Percentiles rank a stretch among this genome's conserved stretches.
These are phyloP conservation scores for Hyperopisus bebe DNA, from an alignment of 2,113 vertebrate species.

Conservation along the genomic window DNA sequence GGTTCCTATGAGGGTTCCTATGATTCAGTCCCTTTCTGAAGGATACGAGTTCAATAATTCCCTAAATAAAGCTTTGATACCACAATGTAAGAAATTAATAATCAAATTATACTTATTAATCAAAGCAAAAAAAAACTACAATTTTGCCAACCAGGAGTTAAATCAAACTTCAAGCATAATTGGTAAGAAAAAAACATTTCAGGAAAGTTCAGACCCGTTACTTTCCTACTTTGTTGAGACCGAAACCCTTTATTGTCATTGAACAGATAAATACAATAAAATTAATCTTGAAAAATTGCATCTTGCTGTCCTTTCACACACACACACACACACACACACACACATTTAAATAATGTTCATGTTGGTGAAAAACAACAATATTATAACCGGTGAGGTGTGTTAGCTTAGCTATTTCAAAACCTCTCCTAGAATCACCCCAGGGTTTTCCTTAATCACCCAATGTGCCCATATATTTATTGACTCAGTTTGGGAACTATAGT, in stretches of 20 bases:
- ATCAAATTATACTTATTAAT: no score
- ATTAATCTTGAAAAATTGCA: neutral
- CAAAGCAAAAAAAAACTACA: neutral
- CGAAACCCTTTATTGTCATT: neutral
- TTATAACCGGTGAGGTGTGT: no score
- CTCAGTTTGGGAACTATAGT: no score
- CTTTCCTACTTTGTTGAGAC: neutral
- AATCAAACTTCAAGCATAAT: neutral
- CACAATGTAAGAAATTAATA: neutral
- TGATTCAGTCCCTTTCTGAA: neutral
- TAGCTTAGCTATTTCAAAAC: no score
- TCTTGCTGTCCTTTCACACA: neutral
- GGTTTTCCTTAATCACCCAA: no score
- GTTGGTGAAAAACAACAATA: no score
- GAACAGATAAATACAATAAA: neutral
- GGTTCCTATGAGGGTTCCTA: neutral
- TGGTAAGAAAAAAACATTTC: neutral
- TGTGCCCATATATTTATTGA: no score
- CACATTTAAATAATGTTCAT: no score
- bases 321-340: no score
- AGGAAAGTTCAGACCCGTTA: neutral
- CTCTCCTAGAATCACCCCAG: no score
- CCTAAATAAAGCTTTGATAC: neutral
- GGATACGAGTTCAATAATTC: neutral
- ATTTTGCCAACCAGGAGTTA: neutral